phyloP scores from a whole-genome alignment of 2,888 invertebrate species.

The Ennomos fuscantarius region DNA sequence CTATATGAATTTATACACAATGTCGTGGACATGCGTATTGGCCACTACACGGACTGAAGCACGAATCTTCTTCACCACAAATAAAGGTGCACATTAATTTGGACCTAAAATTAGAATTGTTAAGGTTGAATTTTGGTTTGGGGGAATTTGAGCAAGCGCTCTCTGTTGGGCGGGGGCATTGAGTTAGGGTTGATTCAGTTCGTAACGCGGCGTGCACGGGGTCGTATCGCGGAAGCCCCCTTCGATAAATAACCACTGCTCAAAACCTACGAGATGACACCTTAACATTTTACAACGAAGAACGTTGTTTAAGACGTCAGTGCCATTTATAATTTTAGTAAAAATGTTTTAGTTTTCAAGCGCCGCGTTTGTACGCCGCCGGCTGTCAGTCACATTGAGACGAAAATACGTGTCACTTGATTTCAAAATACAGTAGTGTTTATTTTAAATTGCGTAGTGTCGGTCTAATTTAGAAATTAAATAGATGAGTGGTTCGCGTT shows the following conservation, averaged over 20 bases:
- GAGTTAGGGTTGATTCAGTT: slow-evolving; percentile 82
- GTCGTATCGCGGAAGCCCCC: slow-evolving; percentile 71
- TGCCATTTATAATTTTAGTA: slow-evolving; percentile 42
- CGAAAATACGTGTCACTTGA: slow-evolving; percentile 67
- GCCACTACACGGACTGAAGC: slow-evolving; percentile 77
- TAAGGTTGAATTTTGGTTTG: slow-evolving; percentile 51
- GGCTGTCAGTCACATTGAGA: slow-evolving; percentile 64
- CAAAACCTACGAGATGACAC: slow-evolving; percentile 76
- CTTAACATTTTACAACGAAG: slow-evolving; percentile 59
- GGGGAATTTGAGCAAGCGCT: slow-evolving; percentile 75
- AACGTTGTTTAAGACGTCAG: slow-evolving; percentile 58
- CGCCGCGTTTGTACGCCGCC: slow-evolving; percentile 47
- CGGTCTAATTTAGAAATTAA: slow-evolving; percentile 39
- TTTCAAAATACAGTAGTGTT: slow-evolving; percentile 54
- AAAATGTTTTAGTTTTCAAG: slow-evolving; percentile 27
- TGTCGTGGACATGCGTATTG: slow-evolving; percentile 84
- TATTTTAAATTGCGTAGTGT: slow-evolving; percentile 38
- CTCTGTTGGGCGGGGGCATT: slow-evolving; percentile 83
- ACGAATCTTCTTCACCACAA: slow-evolving; percentile 78
- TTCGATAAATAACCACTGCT: slow-evolving; percentile 70
- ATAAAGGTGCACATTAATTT: slow-evolving; percentile 47
- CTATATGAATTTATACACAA: slow-evolving; percentile 78
- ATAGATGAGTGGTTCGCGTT: slow-evolving; percentile 53
- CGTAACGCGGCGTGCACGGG: slow-evolving; percentile 76
- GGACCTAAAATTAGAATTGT: slow-evolving; percentile 44